Evolutionary conservation across 64 coral and sea anemone species (phyloP).

Genomic region (Exaiptasia diaphana): DNA sequence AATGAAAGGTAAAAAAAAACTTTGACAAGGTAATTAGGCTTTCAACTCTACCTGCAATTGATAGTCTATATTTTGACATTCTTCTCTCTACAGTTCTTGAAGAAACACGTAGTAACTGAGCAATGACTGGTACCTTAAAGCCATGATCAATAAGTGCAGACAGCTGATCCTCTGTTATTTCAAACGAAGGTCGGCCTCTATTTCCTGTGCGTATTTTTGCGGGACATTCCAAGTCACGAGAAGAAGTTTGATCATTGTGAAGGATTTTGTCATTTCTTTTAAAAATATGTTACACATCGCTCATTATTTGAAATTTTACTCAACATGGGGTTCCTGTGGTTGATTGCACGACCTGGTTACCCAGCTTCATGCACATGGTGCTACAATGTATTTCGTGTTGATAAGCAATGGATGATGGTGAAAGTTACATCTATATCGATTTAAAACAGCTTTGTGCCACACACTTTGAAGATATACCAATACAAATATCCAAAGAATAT

Average conservation of each 20-base stretch:
- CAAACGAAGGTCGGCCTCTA: constrained; percentile 59
- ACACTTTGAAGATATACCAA: background rate
- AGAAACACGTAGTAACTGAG: constrained; percentile 68
- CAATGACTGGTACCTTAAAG: constrained; percentile 72
- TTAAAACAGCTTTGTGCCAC: background rate
- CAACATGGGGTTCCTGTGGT: background rate
- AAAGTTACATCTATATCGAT: constrained; percentile 2
- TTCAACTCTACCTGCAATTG: constrained; percentile 58
- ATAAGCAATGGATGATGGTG: constrained; percentile 18
- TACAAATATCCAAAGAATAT: background rate
- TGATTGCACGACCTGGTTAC: background rate
- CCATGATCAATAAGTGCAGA: constrained; percentile 51
- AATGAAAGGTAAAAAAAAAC: too few species aligned
- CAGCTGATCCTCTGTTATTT: constrained; percentile 62
- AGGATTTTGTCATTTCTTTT: too few species aligned
- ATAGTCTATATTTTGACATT: constrained; percentile 52
- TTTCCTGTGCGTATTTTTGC: constrained; percentile 40
- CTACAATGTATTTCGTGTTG: background rate
- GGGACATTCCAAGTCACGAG: too few species aligned
- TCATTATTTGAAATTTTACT: too few species aligned
- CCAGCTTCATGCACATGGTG: constrained; percentile 4
- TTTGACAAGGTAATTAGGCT: too few species aligned
- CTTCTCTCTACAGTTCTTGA: constrained; percentile 70
- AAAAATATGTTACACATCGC: too few species aligned
- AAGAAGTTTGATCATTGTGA: too few species aligned